A percentile compares a stretch with the other conserved stretches of the same genome.
Evolutionary conservation across 2,113 vertebrate species (phyloP).

Genomic region (Plestiodon gilberti): DNA sequence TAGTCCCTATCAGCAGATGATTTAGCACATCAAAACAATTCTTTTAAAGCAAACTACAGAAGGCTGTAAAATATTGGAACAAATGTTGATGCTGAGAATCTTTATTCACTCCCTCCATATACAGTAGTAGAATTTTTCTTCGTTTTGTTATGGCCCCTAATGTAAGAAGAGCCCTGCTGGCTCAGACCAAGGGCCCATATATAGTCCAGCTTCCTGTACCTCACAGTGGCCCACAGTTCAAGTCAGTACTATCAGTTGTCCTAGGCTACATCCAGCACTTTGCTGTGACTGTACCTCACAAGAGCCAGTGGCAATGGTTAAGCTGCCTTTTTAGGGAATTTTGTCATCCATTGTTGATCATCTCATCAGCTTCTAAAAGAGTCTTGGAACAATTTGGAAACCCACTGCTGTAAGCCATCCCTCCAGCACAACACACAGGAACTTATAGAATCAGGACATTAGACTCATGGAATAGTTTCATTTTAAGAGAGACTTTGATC

Average conservation of each 20-base stretch:
- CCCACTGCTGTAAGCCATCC: not conserved
- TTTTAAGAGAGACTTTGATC: not conserved
- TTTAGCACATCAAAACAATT: slow-evolving; percentile 47
- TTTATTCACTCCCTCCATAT: slow-evolving; percentile 31
- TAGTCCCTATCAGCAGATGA: slow-evolving; percentile 57
- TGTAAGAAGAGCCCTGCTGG: too few species aligned
- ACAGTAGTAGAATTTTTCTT: not conserved
- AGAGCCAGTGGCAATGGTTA: too few species aligned
- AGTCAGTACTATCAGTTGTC: not conserved
- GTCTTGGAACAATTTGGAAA: not conserved
- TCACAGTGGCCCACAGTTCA: too few species aligned
- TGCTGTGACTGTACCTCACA: not conserved
- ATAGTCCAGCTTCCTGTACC: too few species aligned
- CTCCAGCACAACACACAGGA: too few species aligned
- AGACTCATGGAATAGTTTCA: not conserved
- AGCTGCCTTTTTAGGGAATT: not conserved
- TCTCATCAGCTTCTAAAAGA: not conserved
- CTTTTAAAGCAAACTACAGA: not conserved
- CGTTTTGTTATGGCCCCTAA: too few species aligned
- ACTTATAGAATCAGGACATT: not conserved
- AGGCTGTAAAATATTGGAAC: slow-evolving; percentile 34
- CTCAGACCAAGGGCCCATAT: too few species aligned
- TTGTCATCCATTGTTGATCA: not conserved
- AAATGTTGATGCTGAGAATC: slow-evolving; percentile 11
- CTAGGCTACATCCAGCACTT: not conserved